Percentiles rank a stretch among this genome's conserved stretches.
These are phyloP conservation scores for Hirundichthys speculiger DNA, from an alignment of 2,113 vertebrate genomes.

Conservation along the genomic window DNA sequence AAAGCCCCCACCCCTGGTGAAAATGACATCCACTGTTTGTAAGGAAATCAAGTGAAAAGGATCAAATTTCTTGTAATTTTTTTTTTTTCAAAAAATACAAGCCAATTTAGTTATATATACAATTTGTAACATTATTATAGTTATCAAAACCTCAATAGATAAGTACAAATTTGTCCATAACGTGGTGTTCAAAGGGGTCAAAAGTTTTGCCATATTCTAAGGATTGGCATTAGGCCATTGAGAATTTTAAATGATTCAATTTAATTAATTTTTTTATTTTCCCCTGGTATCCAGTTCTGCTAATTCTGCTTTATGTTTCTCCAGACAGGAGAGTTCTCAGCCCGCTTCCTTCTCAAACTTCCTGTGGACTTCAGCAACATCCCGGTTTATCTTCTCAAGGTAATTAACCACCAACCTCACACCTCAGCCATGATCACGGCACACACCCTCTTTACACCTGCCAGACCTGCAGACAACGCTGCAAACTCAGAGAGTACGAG, in stretches of 20 bases:
- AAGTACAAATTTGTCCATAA: too few species aligned
- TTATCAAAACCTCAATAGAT: too few species aligned
- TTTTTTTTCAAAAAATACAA: background rate
- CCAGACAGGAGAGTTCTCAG: slow-evolving; percentile 97
- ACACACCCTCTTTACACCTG: background rate
- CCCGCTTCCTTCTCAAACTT: slow-evolving; percentile 96
- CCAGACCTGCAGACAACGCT: too few species aligned
- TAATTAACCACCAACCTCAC: slow-evolving; percentile 61
- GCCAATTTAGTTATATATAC: too few species aligned
- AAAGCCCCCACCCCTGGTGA: too few species aligned
- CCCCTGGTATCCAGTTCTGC: background rate
- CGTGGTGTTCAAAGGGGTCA: too few species aligned
- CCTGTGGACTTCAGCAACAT: slow-evolving; percentile 99
- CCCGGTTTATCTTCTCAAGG: slow-evolving; percentile 98
- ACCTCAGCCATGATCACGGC: background rate
- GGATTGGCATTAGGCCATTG: background rate
- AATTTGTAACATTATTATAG: too few species aligned
- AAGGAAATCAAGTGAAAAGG: too few species aligned
- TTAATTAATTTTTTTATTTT: too few species aligned
- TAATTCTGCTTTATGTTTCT: slow-evolving; percentile 47
- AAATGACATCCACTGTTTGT: too few species aligned
- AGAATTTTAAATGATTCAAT: background rate
- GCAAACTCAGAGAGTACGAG: too few species aligned
- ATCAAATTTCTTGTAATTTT: background rate
- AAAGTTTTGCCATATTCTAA: too few species aligned